Percentiles rank a stretch among this genome's conserved stretches.
Evolutionary conservation across 2,113 vertebrate species (phyloP).

Genomic region (Propithecus coquereli): DNA sequence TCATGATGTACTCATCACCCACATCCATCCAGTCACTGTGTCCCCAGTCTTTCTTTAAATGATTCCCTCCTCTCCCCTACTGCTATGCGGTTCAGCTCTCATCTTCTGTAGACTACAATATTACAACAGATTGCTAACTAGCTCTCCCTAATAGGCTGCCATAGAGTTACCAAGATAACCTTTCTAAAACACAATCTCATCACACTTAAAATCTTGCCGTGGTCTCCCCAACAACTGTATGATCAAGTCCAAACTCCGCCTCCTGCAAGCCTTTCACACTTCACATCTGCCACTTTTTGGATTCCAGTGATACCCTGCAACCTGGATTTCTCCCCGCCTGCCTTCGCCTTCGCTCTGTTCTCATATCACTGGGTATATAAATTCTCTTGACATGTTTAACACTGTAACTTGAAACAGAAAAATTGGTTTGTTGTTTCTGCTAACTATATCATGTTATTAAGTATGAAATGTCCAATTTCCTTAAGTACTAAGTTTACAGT

Average conservation of each 20-base stretch:
- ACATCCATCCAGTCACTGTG: not conserved
- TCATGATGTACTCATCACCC: not conserved
- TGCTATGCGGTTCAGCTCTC: not conserved
- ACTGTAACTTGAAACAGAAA: conserved; percentile 32
- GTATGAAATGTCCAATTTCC: too few relatives aligned
- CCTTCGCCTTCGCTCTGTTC: not conserved
- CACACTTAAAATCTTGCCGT: not conserved
- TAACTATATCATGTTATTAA: not conserved
- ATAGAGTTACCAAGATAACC: not conserved
- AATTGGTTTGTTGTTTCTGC: not conserved
- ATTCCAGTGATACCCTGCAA: not conserved
- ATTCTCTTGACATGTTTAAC: not conserved
- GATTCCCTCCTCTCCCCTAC: not conserved
- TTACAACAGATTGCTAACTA: not conserved
- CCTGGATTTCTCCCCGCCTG: not conserved
- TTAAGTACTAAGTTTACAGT: too few relatives aligned
- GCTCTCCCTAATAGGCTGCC: not conserved
- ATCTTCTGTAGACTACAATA: not conserved
- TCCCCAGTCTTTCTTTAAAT: not conserved
- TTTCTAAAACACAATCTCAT: not conserved
- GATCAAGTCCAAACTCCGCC: not conserved
- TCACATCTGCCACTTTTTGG: not conserved
- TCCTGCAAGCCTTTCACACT: not conserved
- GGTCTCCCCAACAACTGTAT: not conserved
- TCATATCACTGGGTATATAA: not conserved